A percentile compares a stretch with the other conserved stretches of the same genome.
Evolutionary conservation across 2,888 invertebrate genomes (phyloP).

Genomic region (Lepidochrysops patricia): DNA sequence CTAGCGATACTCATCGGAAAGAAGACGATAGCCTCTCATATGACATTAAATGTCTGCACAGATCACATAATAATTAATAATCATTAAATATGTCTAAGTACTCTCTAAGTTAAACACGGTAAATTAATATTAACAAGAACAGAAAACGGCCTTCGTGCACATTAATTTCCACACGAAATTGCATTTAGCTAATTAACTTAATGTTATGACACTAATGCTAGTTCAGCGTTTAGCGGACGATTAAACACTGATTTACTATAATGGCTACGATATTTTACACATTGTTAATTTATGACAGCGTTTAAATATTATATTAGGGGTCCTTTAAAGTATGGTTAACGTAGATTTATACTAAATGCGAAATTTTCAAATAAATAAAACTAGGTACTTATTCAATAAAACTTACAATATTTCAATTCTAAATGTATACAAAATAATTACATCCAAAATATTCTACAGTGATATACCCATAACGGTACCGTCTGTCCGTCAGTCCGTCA

Average conservation of each 20-base stretch:
- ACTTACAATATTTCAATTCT: not conserved
- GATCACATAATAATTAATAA: too few relatives aligned
- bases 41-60: too few relatives aligned
- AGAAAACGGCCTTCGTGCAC: not conserved
- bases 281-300: not conserved
- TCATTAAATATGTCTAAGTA: too few relatives aligned
- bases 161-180: constrained; percentile 5
- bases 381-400: not conserved
- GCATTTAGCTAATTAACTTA: constrained; percentile 2
- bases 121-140: not conserved
- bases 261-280: not conserved
- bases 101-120: constrained; percentile 21
- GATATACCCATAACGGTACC: constrained; percentile 1
- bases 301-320: not conserved
- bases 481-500: constrained; percentile 2
- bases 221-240: not conserved
- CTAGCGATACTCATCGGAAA: too few relatives aligned
- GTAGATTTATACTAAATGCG: too few relatives aligned
- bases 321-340: too few relatives aligned
- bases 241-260: not conserved
- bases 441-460: not conserved
- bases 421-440: not conserved
- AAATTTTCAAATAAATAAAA: not conserved
- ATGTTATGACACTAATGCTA: not conserved
- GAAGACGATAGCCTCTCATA: too few relatives aligned